Percentiles rank a stretch among this genome's conserved stretches.
phyloP scores from a whole-genome alignment of 1,140 invertebrate genomes.

The Heliothis subflexa region DNA sequence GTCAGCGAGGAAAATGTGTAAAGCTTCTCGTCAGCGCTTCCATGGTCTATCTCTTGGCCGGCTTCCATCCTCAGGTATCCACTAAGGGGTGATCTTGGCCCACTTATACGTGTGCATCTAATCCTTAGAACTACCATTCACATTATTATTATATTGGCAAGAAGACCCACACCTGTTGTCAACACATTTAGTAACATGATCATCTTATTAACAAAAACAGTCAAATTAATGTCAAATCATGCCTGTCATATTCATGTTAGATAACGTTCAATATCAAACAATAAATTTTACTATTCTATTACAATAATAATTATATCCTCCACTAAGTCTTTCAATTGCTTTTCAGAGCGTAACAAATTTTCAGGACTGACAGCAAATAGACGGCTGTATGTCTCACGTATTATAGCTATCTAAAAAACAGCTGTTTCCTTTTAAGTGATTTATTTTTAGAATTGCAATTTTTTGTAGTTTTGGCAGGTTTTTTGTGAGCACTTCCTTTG shows the following conservation, averaged over 20 bases:
- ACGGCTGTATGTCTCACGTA: not conserved
- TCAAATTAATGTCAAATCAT: not conserved
- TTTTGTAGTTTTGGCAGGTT: not conserved
- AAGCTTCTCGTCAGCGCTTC: no score
- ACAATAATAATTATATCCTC: not conserved
- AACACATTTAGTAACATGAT: slow-evolving; percentile 6
- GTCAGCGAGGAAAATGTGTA: no score
- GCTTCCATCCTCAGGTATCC: no score
- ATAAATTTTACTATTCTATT: not conserved
- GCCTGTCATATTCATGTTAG: not conserved
- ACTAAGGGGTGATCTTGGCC: no score
- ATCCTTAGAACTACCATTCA: no score
- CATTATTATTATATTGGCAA: not conserved
- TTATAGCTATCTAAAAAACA: not conserved
- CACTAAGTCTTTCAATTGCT: not conserved
- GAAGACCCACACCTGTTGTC: not conserved
- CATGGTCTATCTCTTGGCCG: no score
- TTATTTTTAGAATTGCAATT: no score
- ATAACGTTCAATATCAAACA: not conserved
- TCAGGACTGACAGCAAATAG: not conserved
- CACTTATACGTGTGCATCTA: no score
- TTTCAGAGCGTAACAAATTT: not conserved
- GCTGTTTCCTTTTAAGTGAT: not conserved
- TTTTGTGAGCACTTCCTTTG: not conserved
- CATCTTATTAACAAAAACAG: not conserved